These are phyloP conservation scores for Poeciliopsis occidentalis DNA, from an alignment of 2,113 vertebrate genomes.

Conservation along the genomic window DNA sequence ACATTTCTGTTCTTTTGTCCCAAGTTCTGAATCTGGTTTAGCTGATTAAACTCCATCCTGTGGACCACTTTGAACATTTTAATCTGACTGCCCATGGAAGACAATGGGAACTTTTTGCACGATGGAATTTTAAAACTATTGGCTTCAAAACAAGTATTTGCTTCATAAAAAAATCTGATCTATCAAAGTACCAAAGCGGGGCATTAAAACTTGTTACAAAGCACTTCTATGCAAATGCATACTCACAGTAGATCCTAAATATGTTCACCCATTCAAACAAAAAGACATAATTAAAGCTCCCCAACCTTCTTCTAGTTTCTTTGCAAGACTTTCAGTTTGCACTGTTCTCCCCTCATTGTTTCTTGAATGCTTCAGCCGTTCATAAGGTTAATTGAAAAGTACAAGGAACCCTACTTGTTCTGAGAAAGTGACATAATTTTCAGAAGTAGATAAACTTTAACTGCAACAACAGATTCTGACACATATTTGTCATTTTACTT, in stretches of 20 bases:
- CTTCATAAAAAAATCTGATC: not conserved
- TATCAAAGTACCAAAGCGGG: not conserved
- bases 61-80: not conserved
- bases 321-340: not conserved
- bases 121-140: not conserved
- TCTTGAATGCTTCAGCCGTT: no score
- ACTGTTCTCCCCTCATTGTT: not conserved
- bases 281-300: not conserved
- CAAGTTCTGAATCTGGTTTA: not conserved
- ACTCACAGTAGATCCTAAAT: not conserved
- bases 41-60: not conserved
- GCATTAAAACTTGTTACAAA: not conserved
- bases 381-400: not conserved
- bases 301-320: not conserved
- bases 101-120: not conserved
- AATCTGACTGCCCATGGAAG: not conserved
- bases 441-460: not conserved
- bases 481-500: slow-evolving; percentile 27
- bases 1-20: not conserved
- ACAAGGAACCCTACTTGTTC: no score
- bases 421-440: not conserved
- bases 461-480: not conserved
- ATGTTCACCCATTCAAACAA: not conserved
- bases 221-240: not conserved
- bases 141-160: not conserved